A percentile compares a stretch with the other conserved stretches of the same genome.
Conservation (phyloP, 2,113 vertebrate species). For the Orcinus orca region DNA sequence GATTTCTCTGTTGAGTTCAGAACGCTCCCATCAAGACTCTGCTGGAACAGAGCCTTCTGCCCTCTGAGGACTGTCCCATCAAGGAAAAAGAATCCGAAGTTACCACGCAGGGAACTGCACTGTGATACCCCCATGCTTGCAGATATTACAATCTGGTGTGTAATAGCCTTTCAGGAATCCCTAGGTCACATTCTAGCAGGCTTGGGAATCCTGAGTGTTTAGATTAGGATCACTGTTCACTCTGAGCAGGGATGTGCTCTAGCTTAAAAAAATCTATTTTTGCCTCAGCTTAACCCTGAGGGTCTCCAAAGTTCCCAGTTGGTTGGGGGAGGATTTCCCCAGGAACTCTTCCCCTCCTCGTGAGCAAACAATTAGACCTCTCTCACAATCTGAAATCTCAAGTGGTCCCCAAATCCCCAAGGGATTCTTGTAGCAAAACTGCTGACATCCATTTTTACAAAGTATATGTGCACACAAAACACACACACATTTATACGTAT, state of each 20-base stretch:
- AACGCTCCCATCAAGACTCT: not conserved
- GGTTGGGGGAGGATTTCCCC: not conserved
- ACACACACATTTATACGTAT: not conserved
- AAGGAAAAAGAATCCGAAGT: not conserved
- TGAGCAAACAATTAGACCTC: not conserved
- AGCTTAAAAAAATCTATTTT: slow-evolving; percentile 16
- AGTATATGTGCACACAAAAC: not conserved
- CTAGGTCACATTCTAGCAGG: not conserved
- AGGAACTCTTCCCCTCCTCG: not conserved
- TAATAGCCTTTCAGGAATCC: not conserved
- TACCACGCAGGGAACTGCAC: accelerated
- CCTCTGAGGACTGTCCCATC: not conserved
- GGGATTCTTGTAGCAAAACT: not conserved
- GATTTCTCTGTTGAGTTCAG: not conserved
- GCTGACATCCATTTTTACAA: not conserved
- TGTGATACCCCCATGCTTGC: not conserved
- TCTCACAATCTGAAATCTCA: slow-evolving; percentile 22
- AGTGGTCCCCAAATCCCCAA: not conserved
- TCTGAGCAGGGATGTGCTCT: not conserved
- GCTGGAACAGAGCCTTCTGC: not conserved
- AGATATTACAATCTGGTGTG: not conserved
- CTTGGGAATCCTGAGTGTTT: not conserved
- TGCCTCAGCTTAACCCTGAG: not conserved
- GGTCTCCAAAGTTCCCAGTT: not conserved
- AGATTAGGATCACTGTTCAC: not conserved